These are phyloP conservation scores for Glossophaga mutica DNA, from an alignment of 2,797 vertebrate species.

Conservation along the genomic window DNA sequence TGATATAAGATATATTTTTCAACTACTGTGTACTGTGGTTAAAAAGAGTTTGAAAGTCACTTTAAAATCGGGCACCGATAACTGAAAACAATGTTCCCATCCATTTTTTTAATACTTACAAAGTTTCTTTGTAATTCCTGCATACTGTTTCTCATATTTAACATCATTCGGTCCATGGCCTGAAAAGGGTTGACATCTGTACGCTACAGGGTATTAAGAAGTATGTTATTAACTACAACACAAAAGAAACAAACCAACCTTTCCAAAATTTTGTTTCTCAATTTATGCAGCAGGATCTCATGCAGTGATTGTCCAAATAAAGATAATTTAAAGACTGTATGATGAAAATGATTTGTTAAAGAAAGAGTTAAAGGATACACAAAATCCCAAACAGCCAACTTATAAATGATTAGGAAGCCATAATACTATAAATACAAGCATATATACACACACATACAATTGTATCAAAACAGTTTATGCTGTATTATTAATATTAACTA, in stretches of 20 bases:
- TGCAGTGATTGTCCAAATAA: not conserved
- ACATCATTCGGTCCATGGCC: conserved; percentile 90
- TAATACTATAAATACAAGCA: not conserved
- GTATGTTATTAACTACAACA: conserved; percentile 42
- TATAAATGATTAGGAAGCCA: not conserved
- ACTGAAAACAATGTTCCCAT: conserved; percentile 26
- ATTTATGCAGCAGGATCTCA: not conserved
- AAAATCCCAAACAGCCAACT: conserved; percentile 1
- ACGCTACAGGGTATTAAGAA: conserved; percentile 62
- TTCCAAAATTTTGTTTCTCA: not conserved
- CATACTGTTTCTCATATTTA: conserved; percentile 88
- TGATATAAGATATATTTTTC: not conserved
- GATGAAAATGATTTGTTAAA: not conserved
- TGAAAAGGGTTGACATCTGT: conserved; percentile 83
- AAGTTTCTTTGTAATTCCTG: conserved; percentile 87
- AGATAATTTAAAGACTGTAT: not conserved
- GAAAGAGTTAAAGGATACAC: not conserved
- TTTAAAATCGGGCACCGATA: not conserved
- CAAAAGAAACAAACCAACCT: conserved; percentile 25
- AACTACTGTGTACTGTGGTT: not conserved
- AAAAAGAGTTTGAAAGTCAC: conserved; percentile 32
- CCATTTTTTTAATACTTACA: conserved; percentile 84
- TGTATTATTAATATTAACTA: not conserved
- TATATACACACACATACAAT: not conserved
- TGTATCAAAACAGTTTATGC: not conserved